A percentile compares a stretch with the other conserved stretches of the same genome.
These are phyloP conservation scores for Echinops telfairi DNA, from an alignment of 2,113 vertebrate genomes.

Conservation along the genomic window DNA sequence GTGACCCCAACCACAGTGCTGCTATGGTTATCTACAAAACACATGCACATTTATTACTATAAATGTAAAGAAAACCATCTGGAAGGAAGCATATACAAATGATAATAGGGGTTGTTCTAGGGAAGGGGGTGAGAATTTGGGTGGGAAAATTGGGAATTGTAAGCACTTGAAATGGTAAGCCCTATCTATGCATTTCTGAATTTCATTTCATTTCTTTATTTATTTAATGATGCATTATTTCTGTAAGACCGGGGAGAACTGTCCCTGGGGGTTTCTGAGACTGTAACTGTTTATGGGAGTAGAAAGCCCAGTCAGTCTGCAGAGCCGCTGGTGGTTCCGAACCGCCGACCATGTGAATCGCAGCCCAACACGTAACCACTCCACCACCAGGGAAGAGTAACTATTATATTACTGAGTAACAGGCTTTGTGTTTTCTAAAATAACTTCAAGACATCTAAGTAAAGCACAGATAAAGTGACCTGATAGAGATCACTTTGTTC, in stretches of 20 bases:
- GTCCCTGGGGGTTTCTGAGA: too few relatives aligned
- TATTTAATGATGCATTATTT: too few relatives aligned
- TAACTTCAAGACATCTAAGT: not conserved
- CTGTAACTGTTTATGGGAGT: too few relatives aligned
- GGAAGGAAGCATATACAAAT: not conserved
- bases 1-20: not conserved
- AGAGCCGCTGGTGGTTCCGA: too few relatives aligned
- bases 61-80: not conserved
- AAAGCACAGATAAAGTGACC: not conserved
- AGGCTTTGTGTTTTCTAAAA: constrained; percentile 29
- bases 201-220: not conserved
- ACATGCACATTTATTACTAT: not conserved
- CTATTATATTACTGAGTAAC: not conserved
- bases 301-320: too few relatives aligned
- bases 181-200: not conserved
- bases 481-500: not conserved
- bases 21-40: not conserved
- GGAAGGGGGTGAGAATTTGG: not conserved
- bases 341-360: too few relatives aligned
- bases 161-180: not conserved
- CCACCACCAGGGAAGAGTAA: not conserved
- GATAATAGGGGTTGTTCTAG: not conserved
- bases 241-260: too few relatives aligned
- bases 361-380: too few relatives aligned
- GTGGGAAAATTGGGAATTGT: not conserved